Conservation (phyloP, 92 coral and sea anemone genomes). For the Parazoanthus darwini region DNA sequence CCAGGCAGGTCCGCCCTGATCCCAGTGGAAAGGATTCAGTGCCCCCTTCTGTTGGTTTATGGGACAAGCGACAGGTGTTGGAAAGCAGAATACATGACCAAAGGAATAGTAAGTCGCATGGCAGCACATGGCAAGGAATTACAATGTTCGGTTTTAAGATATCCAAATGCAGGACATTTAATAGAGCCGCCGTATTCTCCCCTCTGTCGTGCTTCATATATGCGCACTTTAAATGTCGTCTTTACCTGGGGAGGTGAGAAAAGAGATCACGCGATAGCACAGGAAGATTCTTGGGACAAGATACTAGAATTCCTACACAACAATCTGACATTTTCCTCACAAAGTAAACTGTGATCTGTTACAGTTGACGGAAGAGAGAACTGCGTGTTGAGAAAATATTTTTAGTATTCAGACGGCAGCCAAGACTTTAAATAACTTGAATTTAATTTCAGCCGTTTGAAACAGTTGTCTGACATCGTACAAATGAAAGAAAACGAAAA, state of each 20-base stretch:
- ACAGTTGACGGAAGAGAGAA: no score
- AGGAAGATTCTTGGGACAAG: conserved; percentile 68
- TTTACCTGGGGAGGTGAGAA: conserved; percentile 69
- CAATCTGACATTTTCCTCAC: conserved; percentile 3
- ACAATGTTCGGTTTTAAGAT: conserved; percentile 52
- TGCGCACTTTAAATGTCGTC: not conserved
- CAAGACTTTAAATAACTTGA: no score
- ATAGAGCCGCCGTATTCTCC: conserved; percentile 75
- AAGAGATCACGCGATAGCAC: conserved; percentile 59
- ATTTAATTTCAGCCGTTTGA: no score
- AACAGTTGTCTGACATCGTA: no score
- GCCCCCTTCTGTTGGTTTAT: conserved; percentile 50
- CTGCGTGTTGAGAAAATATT: no score
- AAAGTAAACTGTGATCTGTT: not conserved
- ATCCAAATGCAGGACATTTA: conserved; percentile 73
- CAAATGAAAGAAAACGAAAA: no score
- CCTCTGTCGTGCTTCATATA: conserved; percentile 46
- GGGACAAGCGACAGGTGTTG: conserved; percentile 53
- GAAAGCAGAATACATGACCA: conserved; percentile 23
- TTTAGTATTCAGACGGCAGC: no score
- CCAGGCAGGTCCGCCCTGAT: conserved; percentile 39
- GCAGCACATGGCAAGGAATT: conserved; percentile 51
- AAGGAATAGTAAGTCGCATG: conserved; percentile 51
- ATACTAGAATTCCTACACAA: conserved; percentile 47
- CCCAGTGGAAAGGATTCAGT: conserved; percentile 61